Evolutionary conservation across 2,888 invertebrate genomes (phyloP).

Genomic region (Drosophila ezoana): DNA sequence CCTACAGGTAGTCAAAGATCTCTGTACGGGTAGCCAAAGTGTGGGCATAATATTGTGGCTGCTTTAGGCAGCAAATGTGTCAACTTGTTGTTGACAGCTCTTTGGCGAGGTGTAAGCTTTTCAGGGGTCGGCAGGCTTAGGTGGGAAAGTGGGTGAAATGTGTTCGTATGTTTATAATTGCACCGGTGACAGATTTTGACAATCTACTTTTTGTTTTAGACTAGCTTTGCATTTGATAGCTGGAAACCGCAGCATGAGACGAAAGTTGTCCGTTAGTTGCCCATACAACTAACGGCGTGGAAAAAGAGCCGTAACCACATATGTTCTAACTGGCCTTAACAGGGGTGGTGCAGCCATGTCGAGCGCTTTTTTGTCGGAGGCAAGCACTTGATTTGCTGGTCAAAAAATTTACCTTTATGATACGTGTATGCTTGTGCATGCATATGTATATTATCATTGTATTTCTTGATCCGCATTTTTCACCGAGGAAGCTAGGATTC

Average conservation of each 20-base stretch:
- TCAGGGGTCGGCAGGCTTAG: slow-evolving; percentile 2
- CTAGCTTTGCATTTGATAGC: slow-evolving; percentile 55
- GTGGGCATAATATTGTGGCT: slow-evolving; percentile 54
- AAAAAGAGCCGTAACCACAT: slow-evolving; percentile 65
- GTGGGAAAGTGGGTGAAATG: slow-evolving; percentile 29
- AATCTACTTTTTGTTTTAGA: slow-evolving; percentile 43
- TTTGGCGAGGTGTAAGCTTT: slow-evolving; percentile 40
- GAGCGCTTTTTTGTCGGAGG: slow-evolving; percentile 4
- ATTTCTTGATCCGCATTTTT: no score
- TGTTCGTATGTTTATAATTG: slow-evolving; percentile 16
- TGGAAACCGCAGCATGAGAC: slow-evolving; percentile 29
- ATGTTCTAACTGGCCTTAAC: slow-evolving; percentile 50
- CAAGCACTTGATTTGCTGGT: slow-evolving; percentile 51
- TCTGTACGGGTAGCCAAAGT: slow-evolving; percentile 25
- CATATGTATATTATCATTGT: no score
- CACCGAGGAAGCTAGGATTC: no score
- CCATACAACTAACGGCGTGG: slow-evolving; percentile 49
- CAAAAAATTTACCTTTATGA: slow-evolving; percentile 43
- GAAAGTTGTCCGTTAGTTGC: slow-evolving; percentile 38
- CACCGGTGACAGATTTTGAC: slow-evolving; percentile 68
- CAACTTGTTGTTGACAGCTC: slow-evolving; percentile 37
- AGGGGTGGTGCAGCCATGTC: not conserved
- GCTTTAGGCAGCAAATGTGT: slow-evolving; percentile 26
- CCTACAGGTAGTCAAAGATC: slow-evolving; percentile 7
- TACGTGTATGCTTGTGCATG: no score